Conservation (phyloP, 2,888 invertebrate species). For the Atrina japonica region DNA sequence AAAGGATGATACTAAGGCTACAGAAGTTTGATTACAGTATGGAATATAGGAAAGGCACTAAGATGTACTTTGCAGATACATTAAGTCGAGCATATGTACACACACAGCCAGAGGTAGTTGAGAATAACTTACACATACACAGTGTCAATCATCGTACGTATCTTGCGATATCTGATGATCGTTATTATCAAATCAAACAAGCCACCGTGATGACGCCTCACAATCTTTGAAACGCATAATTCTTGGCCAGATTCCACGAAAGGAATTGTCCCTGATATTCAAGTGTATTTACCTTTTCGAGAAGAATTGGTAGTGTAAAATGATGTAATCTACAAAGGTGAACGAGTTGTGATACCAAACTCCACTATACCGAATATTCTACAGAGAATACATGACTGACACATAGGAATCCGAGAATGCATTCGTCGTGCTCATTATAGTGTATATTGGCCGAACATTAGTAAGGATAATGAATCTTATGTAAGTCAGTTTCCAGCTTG, state of each 20-base stretch:
- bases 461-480: not conserved
- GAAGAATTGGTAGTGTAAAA: constrained; percentile 26
- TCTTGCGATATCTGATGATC: constrained; percentile 30
- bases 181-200: constrained; percentile 12
- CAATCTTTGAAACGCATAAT: not conserved
- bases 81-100: constrained; percentile 44
- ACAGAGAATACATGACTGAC: constrained; percentile 4
- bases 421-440: constrained; percentile 10
- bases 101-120: not conserved
- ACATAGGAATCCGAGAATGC: constrained; percentile 21
- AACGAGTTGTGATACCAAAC: constrained; percentile 3
- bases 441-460: constrained; percentile 41
- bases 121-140: constrained; percentile 6
- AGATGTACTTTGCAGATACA: constrained; percentile 45
- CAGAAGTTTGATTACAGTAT: constrained; percentile 38
- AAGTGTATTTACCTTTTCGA: constrained; percentile 22
- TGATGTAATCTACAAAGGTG: constrained; percentile 17
- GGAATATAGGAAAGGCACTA: constrained; percentile 38
- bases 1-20: constrained; percentile 42
- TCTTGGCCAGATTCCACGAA: not conserved
- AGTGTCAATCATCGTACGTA: constrained; percentile 28
- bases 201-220: not conserved
- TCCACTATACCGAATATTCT: not conserved
- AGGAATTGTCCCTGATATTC: not conserved
- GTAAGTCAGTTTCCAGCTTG: constrained; percentile 13